phyloP scores from a whole-genome alignment of 37 sponge, comb jelly and placozoan species.

The Spongilla lacustris region DNA sequence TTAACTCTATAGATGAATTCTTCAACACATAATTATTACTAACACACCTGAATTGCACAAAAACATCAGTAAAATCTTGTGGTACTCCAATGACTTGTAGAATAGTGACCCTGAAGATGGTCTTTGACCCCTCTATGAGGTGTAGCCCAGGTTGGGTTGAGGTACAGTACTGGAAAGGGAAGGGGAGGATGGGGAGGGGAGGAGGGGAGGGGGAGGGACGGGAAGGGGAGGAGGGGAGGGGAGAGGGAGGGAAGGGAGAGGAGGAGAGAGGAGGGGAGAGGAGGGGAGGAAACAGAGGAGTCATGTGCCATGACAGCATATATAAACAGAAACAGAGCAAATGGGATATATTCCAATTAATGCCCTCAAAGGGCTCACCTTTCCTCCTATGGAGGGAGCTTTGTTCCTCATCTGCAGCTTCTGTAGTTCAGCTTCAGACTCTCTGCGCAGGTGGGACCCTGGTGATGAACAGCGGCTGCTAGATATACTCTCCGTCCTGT shows the following conservation, averaged over 20 bases:
- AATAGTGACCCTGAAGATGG: conserved; percentile 71
- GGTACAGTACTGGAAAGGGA: conserved; percentile 14
- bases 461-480: neutral
- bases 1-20: too few species aligned
- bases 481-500: neutral
- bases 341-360: too few species aligned
- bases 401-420: conserved; percentile 27
- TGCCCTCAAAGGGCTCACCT: conserved; percentile 3
- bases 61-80: conserved; percentile 69
- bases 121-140: conserved; percentile 31
- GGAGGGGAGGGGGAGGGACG: conserved; percentile 6
- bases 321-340: neutral
- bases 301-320: neutral
- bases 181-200: conserved; percentile 2
- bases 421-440: conserved; percentile 28
- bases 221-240: conserved; percentile 7
- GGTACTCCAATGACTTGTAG: conserved; percentile 76
- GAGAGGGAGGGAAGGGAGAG: conserved; percentile 10
- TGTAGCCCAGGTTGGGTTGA: conserved; percentile 3
- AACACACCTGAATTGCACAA: conserved; percentile 74
- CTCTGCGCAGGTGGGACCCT: neutral
- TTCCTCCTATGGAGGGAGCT: conserved; percentile 29
- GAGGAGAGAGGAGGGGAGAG: conserved; percentile 17
- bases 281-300: conserved; percentile 2
- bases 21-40: neutral